phyloP scores from a whole-genome alignment of 2,797 vertebrate species.

The Picus viridis region DNA sequence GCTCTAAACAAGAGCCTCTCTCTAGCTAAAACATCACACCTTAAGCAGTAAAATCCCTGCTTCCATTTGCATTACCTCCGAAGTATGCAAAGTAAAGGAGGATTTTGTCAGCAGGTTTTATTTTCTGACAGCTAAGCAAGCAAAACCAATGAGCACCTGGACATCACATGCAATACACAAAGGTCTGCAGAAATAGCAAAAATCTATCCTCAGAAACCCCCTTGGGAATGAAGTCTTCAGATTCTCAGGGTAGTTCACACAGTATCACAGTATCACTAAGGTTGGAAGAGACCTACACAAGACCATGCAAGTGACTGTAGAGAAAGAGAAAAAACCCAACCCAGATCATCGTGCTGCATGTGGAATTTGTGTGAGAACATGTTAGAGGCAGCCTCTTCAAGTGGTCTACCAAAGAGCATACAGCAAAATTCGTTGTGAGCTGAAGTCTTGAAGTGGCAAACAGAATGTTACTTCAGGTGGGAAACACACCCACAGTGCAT shows the following conservation, averaged over 20 bases:
- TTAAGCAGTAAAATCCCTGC: background rate
- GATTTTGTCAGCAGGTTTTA: background rate
- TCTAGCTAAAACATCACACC: background rate
- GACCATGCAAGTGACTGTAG: background rate
- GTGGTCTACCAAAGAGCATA: background rate
- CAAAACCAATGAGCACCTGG: background rate
- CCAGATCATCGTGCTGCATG: background rate
- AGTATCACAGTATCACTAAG: too few species aligned
- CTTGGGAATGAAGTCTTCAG: background rate
- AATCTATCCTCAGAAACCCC: background rate
- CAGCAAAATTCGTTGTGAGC: background rate
- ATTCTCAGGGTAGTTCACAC: background rate
- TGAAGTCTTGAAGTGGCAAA: background rate
- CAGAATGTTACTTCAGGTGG: background rate
- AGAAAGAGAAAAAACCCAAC: background rate
- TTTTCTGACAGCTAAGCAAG: background rate
- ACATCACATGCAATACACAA: background rate
- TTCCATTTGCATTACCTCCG: background rate
- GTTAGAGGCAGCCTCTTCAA: background rate
- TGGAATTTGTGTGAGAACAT: background rate
- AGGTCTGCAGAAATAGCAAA: background rate
- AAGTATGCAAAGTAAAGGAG: background rate
- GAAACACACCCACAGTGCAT: background rate
- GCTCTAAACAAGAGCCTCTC: background rate
- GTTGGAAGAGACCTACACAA: too few species aligned